These are phyloP conservation scores for Caenorhabditis sp. DNA, from an alignment of 2,888 invertebrate species.

Conservation along the genomic window DNA sequence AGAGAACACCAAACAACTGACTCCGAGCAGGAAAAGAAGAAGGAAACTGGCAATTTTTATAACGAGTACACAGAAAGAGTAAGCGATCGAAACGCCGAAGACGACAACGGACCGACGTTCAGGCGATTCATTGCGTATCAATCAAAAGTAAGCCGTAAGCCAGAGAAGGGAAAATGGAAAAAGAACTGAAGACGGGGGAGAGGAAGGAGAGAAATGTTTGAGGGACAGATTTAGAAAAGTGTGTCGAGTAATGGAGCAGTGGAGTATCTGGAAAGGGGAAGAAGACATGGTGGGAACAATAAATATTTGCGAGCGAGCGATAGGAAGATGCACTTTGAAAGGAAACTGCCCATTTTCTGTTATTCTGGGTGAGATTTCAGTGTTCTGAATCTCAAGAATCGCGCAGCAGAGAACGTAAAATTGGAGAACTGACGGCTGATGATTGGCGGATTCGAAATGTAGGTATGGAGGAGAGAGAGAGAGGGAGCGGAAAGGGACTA, in stretches of 20 bases:
- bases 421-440: conserved; percentile 31
- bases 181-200: background rate
- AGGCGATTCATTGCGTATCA: conserved; percentile 52
- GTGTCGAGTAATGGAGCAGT: background rate
- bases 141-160: conserved; percentile 55
- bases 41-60: conserved; percentile 51
- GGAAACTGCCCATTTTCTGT: conserved; percentile 4
- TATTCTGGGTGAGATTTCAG: too few species aligned
- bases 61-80: conserved; percentile 9
- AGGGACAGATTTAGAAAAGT: conserved; percentile 44
- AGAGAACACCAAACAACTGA: background rate
- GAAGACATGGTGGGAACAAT: conserved; percentile 17
- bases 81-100: conserved; percentile 17
- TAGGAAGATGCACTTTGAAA: conserved; percentile 23
- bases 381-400: too few species aligned
- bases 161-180: background rate
- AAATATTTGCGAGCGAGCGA: conserved; percentile 40
- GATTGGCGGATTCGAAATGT: conserved; percentile 24
- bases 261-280: background rate
- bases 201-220: conserved; percentile 22
- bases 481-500: conserved; percentile 18
- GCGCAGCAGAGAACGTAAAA: conserved; percentile 7
- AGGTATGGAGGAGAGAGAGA: too few species aligned
- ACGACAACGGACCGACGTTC: too few species aligned
- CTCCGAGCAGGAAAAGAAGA: too few species aligned